Percentiles rank a stretch among this genome's conserved stretches.
Evolutionary conservation across 2,797 vertebrate genomes (phyloP).

Genomic region (Staurois parvus): DNA sequence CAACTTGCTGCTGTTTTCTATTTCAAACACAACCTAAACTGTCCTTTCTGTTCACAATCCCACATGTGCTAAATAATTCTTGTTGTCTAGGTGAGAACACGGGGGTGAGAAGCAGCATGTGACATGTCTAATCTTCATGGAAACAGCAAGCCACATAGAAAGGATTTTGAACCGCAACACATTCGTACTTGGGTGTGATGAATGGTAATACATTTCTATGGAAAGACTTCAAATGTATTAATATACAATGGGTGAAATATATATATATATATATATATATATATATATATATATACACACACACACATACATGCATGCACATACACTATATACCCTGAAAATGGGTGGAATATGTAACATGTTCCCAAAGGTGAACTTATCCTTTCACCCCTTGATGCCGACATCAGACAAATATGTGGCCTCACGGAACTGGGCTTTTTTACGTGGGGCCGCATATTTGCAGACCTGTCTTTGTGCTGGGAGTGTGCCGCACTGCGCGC

Average conservation of each 20-base stretch:
- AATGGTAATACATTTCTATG: conserved; percentile 33
- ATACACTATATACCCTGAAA: too few relatives aligned
- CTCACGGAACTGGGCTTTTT: too few relatives aligned
- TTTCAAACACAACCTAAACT: not conserved
- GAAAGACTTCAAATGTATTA: conserved; percentile 19
- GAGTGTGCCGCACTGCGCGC: too few relatives aligned
- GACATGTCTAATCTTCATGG: conserved; percentile 57
- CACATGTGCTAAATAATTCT: conserved; percentile 50
- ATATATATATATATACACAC: too few relatives aligned
- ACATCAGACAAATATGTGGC: too few relatives aligned
- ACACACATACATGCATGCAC: too few relatives aligned
- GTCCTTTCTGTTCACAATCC: conserved; percentile 30
- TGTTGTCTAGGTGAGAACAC: conserved; percentile 58
- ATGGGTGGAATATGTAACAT: too few relatives aligned
- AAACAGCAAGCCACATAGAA: conserved; percentile 41
- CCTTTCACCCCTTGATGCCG: too few relatives aligned
- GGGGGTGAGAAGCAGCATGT: conserved; percentile 37
- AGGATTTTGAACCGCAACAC: conserved; percentile 29
- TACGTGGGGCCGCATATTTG: too few relatives aligned
- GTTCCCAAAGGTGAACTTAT: too few relatives aligned
- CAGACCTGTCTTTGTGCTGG: too few relatives aligned
- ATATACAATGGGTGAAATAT: not conserved
- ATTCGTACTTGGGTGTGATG: conserved; percentile 33
- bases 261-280: not conserved
- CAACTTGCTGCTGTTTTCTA: not conserved